Conservation (phyloP, 2,113 vertebrate species). For the Helogale parvula region DNA sequence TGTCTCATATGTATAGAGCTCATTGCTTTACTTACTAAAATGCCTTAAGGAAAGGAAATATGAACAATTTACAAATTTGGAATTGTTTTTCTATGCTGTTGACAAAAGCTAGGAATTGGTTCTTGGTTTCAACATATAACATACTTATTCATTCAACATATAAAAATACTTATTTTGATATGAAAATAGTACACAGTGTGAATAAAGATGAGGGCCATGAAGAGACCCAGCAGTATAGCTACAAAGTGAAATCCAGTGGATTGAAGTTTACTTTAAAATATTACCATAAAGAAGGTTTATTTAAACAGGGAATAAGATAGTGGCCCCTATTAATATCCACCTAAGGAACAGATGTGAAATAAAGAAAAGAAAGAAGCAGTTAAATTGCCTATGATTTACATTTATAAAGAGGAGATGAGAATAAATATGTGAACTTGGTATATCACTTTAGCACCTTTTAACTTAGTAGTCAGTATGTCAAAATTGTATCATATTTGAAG, state of each 20-base stretch:
- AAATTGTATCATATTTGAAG: conserved; percentile 43
- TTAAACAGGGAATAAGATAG: conserved; percentile 31
- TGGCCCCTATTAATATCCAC: background rate
- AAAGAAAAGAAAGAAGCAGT: conserved; percentile 23
- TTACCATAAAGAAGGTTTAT: background rate
- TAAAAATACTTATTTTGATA: conserved; percentile 3
- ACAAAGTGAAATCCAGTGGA: background rate
- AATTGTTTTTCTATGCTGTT: background rate
- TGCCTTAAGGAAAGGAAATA: background rate
- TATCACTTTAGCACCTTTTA: conserved; percentile 7
- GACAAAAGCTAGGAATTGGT: background rate
- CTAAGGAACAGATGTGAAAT: conserved; percentile 17
- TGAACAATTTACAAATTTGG: background rate
- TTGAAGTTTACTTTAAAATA: conserved; percentile 44
- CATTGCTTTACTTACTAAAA: conserved; percentile 24
- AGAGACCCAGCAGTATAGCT: conserved; percentile 6
- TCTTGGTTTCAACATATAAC: background rate
- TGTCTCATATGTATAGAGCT: background rate
- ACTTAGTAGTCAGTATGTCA: conserved; percentile 11
- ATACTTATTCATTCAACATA: background rate
- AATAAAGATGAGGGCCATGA: background rate
- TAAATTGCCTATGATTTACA: conserved; percentile 31
- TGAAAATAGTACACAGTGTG: background rate
- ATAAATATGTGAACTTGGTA: conserved; percentile 16
- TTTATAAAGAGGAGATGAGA: background rate